A percentile compares a stretch with the other conserved stretches of the same genome.
These are phyloP conservation scores for Poeciliopsis prolifica DNA, from an alignment of 2,113 vertebrate genomes.

Conservation along the genomic window DNA sequence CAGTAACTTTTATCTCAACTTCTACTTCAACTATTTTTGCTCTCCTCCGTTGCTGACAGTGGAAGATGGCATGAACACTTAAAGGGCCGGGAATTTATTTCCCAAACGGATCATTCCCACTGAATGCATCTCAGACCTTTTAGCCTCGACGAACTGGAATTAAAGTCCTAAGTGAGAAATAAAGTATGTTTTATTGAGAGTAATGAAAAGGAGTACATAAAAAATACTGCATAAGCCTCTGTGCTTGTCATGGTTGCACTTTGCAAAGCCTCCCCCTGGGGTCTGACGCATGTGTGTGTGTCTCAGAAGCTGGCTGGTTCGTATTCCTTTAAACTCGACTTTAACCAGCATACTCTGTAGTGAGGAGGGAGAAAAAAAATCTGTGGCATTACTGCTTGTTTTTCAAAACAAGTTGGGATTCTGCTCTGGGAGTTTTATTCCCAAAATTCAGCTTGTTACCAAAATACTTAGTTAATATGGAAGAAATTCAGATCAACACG, in stretches of 20 bases:
- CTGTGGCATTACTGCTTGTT: neutral
- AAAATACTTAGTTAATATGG: neutral
- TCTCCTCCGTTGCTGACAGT: no score
- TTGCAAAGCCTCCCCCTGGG: neutral
- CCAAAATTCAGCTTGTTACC: neutral
- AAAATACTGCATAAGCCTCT: constrained; percentile 1
- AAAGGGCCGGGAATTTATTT: no score
- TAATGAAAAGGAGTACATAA: neutral
- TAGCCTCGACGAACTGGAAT: no score
- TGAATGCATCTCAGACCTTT: no score
- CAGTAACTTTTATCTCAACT: no score
- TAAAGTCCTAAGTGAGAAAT: no score
- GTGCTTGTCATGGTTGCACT: constrained; percentile 14
- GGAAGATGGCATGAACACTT: no score
- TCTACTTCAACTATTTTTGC: no score
- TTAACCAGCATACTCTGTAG: neutral
- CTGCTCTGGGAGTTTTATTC: constrained; percentile 10
- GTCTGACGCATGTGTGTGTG: neutral
- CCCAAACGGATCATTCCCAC: no score
- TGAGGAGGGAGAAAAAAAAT: neutral
- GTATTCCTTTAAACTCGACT: neutral
- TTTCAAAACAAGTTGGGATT: neutral
- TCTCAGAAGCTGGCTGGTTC: neutral
- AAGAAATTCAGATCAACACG: neutral
- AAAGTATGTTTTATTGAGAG: neutral